A percentile compares a stretch with the other conserved stretches of the same genome.
phyloP scores from a whole-genome alignment of 2,888 invertebrate species.

The Drosophila kuntzei region DNA sequence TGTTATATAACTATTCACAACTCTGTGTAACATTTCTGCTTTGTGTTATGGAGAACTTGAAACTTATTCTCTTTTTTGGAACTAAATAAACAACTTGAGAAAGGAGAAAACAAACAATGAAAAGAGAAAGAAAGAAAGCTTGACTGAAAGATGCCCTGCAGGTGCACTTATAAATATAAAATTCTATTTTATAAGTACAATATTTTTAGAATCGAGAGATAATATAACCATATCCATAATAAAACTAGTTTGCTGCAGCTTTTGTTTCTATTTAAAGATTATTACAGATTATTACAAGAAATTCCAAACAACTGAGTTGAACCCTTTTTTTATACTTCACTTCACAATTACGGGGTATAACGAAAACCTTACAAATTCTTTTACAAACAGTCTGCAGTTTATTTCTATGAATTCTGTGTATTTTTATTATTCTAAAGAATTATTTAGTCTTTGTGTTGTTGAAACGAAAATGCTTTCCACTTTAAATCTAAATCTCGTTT shows the following conservation, averaged over 20 bases:
- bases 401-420: conserved; percentile 27
- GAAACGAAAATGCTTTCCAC: conserved; percentile 14
- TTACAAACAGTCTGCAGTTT: conserved; percentile 17
- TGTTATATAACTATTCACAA: conserved; percentile 7
- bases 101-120: conserved; percentile 1
- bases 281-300: background rate
- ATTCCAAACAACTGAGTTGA: background rate
- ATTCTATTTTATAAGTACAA: background rate
- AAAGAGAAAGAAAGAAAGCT: background rate
- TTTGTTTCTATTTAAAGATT: background rate
- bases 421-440: conserved; percentile 22
- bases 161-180: background rate
- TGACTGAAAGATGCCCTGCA: conserved; percentile 3
- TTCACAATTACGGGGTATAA: conserved; percentile 13
- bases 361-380: conserved; percentile 1
- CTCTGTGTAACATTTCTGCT: conserved; percentile 2
- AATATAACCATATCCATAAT: background rate
- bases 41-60: background rate
- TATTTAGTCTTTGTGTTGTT: conserved; percentile 30
- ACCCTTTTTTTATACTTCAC: background rate
- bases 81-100: conserved; percentile 21
- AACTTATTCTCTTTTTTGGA: conserved; percentile 9
- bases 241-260: background rate
- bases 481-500: conserved; percentile 19
- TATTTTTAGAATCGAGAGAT: background rate